phyloP scores from a whole-genome alignment of 2,888 invertebrate species.

The Toxonevra muliebris region DNA sequence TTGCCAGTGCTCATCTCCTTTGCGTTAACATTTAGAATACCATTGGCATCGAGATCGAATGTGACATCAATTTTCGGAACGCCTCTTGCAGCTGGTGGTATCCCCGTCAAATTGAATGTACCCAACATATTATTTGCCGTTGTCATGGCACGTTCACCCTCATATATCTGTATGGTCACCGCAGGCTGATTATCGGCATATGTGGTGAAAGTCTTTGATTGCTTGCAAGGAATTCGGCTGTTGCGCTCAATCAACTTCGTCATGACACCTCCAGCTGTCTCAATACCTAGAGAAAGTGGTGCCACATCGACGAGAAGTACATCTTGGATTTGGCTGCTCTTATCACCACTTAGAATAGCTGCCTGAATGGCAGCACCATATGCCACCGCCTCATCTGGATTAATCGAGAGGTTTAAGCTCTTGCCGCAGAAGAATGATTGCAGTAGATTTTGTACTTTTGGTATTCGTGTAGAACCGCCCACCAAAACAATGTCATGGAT shows the following conservation, averaged over 20 bases:
- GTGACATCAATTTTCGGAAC: conserved; percentile 87
- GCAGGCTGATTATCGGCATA: conserved; percentile 83
- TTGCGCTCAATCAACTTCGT: conserved; percentile 79
- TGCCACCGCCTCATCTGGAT: conserved; percentile 83
- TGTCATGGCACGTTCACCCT: conserved; percentile 88
- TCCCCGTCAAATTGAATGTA: conserved; percentile 94
- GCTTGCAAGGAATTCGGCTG: conserved; percentile 76
- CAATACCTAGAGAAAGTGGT: conserved; percentile 77
- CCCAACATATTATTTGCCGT: conserved; percentile 93
- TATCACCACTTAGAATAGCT: conserved; percentile 75
- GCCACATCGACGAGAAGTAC: conserved; percentile 75
- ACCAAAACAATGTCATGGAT: conserved; percentile 84
- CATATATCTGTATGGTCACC: conserved; percentile 77
- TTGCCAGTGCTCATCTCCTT: conserved; percentile 73
- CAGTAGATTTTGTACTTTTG: conserved; percentile 78
- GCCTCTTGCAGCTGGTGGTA: conserved; percentile 89
- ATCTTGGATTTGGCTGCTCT: conserved; percentile 78
- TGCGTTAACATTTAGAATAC: conserved; percentile 88
- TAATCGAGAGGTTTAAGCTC: conserved; percentile 76
- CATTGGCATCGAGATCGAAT: conserved; percentile 86
- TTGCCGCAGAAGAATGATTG: conserved; percentile 81
- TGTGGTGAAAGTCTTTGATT: conserved; percentile 79
- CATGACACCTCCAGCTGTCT: conserved; percentile 83
- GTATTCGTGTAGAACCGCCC: conserved; percentile 83
- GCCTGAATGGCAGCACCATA: conserved; percentile 81